A percentile compares a stretch with the other conserved stretches of the same genome.
phyloP scores from a whole-genome alignment of 2,113 vertebrate genomes.

The Platichthys stellatus region DNA sequence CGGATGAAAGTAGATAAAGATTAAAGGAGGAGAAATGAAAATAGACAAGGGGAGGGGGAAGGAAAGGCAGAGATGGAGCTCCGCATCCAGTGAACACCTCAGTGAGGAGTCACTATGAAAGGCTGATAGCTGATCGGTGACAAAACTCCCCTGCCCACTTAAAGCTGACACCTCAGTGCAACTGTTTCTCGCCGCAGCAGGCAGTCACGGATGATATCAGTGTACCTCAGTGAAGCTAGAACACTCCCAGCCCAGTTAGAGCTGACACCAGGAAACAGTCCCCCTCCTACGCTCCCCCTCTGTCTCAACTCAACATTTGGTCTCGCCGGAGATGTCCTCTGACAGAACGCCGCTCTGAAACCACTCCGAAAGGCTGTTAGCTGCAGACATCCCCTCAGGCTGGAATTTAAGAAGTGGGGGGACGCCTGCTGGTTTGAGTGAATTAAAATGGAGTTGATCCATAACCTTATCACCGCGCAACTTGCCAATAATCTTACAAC shows the following conservation, averaged over 20 bases:
- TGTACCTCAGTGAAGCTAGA: constrained; percentile 73
- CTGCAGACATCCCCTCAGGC: constrained; percentile 72
- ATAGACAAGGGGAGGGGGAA: constrained; percentile 11
- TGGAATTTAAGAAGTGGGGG: constrained; percentile 62
- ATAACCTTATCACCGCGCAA: constrained; percentile 51
- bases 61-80: constrained; percentile 21
- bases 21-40: constrained; percentile 50
- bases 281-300: constrained; percentile 65
- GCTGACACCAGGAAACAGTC: constrained; percentile 76
- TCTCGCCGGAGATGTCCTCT: constrained; percentile 73
- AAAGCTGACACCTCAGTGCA: constrained; percentile 75
- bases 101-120: constrained; percentile 59
- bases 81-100: constrained; percentile 55
- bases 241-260: constrained; percentile 78
- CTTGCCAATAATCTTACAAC: constrained; percentile 66
- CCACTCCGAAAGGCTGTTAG: constrained; percentile 63
- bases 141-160: constrained; percentile 76
- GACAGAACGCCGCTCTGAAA: constrained; percentile 70
- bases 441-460: constrained; percentile 73
- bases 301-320: constrained; percentile 69
- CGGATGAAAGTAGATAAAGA: constrained; percentile 29
- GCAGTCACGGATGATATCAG: constrained; percentile 74
- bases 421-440: constrained; percentile 67
- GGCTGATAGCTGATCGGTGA: constrained; percentile 77
- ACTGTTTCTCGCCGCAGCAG: constrained; percentile 71